phyloP scores from a whole-genome alignment of 2,113 vertebrate genomes.

The Chaenocephalus aceratus region DNA sequence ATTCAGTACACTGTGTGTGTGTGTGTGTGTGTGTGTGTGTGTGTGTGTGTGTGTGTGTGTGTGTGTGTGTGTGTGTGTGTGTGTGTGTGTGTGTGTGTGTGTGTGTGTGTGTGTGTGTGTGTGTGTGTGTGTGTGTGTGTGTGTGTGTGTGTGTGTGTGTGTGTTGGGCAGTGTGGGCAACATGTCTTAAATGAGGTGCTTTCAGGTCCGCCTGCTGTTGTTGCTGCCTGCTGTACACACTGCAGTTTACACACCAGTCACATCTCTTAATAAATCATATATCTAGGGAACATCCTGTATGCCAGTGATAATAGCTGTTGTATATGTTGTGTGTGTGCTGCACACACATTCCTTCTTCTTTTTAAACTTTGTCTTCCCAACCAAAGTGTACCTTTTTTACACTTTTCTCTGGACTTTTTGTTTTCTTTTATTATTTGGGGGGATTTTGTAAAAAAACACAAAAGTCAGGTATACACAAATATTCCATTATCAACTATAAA shows the following conservation, averaged over 20 bases:
- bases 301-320: background rate
- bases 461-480: too few relatives aligned
- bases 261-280: background rate
- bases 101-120: background rate
- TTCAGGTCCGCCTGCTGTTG: slow-evolving; percentile 36
- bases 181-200: slow-evolving; percentile 23
- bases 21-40: too few relatives aligned
- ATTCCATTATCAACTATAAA: too few relatives aligned
- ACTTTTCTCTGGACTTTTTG: too few relatives aligned
- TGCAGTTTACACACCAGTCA: background rate
- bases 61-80: too few relatives aligned
- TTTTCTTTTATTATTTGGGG: too few relatives aligned
- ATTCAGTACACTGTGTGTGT: background rate
- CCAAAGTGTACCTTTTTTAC: too few relatives aligned
- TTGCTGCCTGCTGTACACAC: slow-evolving; percentile 26
- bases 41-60: too few relatives aligned
- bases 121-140: background rate
- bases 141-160: slow-evolving; percentile 2
- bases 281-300: background rate
- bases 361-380: too few relatives aligned
- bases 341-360: too few relatives aligned
- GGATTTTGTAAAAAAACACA: too few relatives aligned
- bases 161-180: background rate
- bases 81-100: too few relatives aligned
- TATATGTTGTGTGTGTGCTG: background rate